A percentile compares a stretch with the other conserved stretches of the same genome.
Evolutionary conservation across 2,113 vertebrate species (phyloP).

Genomic region (Sorex araneus): DNA sequence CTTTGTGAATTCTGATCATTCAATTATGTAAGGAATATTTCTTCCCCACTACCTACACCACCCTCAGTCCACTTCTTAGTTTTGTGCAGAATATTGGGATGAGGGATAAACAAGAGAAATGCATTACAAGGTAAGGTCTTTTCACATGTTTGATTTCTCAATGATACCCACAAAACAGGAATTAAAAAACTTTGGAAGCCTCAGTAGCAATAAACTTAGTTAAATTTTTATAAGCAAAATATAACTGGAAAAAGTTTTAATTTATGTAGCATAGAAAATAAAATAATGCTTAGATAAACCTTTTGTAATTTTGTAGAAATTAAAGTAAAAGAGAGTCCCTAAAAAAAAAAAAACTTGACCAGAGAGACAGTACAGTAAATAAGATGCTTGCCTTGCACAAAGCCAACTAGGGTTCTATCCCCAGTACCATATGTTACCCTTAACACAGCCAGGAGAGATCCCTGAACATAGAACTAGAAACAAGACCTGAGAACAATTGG

Average conservation of each 20-base stretch:
- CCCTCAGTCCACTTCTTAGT: not conserved
- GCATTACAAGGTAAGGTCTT: not conserved
- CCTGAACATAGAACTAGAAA: too few species aligned
- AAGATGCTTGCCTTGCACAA: too few species aligned
- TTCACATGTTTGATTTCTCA: not conserved
- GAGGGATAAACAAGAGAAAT: not conserved
- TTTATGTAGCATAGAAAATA: too few species aligned
- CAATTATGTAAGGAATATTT: not conserved
- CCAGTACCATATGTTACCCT: too few species aligned
- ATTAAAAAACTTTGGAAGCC: not conserved
- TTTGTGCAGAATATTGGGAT: not conserved
- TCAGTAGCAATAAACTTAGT: not conserved
- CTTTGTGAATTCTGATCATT: not conserved
- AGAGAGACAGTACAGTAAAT: too few species aligned
- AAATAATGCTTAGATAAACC: too few species aligned
- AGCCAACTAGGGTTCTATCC: too few species aligned
- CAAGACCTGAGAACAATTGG: too few species aligned
- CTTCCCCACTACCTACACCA: not conserved
- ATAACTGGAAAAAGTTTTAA: not conserved
- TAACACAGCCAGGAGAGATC: too few species aligned
- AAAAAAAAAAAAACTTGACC: too few species aligned
- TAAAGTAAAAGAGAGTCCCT: not conserved
- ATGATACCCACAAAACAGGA: not conserved
- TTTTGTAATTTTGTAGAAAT: slow-evolving; percentile 38
- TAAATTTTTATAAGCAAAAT: not conserved